phyloP scores from a whole-genome alignment of 1,140 invertebrate species.

The Scaptomyza graminum region DNA sequence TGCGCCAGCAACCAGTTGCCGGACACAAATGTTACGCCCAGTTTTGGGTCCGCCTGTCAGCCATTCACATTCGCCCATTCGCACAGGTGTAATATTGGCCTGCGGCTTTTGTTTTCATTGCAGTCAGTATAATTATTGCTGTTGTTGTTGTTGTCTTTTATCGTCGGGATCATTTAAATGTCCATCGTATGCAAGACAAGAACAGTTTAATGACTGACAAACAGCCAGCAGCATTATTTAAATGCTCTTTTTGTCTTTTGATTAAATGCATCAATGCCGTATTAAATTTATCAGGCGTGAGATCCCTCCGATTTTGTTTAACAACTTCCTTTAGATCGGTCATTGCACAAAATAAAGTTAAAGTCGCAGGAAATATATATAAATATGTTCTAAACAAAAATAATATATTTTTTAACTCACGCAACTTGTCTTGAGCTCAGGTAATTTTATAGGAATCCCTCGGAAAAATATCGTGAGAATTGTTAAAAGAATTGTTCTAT shows the following conservation, averaged over 20 bases:
- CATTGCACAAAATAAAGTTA: too few species aligned
- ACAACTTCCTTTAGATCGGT: too few species aligned
- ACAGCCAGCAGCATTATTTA: conserved; percentile 48
- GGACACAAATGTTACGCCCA: conserved; percentile 9
- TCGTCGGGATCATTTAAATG: conserved; percentile 67
- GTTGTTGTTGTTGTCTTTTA: conserved; percentile 40
- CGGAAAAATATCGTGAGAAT: too few species aligned
- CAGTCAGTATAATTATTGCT: conserved; percentile 27
- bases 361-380: too few species aligned
- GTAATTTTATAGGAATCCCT: too few species aligned
- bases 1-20: background rate
- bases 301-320: conserved; percentile 57
- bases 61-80: too few species aligned
- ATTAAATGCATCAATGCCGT: conserved; percentile 26
- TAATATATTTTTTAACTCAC: too few species aligned
- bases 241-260: conserved; percentile 35
- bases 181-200: conserved; percentile 56
- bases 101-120: conserved; percentile 64
- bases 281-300: conserved; percentile 45
- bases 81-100: conserved; percentile 75
- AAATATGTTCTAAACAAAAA: too few species aligned
- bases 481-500: too few species aligned
- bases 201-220: conserved; percentile 58
- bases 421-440: too few species aligned
- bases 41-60: conserved; percentile 4